Evolutionary conservation across 2,888 invertebrate species (phyloP).

Genomic region (Aporophyla nigra): DNA sequence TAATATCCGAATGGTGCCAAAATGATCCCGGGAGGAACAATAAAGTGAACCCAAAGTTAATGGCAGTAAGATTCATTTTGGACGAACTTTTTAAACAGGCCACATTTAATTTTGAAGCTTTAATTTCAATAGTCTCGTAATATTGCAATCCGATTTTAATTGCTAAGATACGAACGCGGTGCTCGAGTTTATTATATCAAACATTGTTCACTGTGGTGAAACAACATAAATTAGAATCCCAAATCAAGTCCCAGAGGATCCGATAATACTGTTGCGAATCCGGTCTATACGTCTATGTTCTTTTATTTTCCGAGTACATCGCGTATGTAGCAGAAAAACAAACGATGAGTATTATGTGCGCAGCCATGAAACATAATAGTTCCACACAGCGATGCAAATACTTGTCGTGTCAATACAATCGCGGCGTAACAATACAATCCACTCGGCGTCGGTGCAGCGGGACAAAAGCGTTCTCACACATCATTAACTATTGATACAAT

Average conservation of each 20-base stretch:
- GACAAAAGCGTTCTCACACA: slow-evolving; percentile 53
- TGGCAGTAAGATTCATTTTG: slow-evolving; percentile 50
- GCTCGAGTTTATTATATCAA: slow-evolving; percentile 45
- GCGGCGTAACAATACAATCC: slow-evolving; percentile 41
- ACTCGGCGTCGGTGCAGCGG: slow-evolving; percentile 17
- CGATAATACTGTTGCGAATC: not conserved
- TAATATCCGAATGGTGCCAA: slow-evolving; percentile 57
- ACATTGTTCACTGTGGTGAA: slow-evolving; percentile 36
- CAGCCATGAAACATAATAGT: slow-evolving; percentile 19
- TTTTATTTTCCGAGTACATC: not conserved
- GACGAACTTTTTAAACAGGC: slow-evolving; percentile 49
- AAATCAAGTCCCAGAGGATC: slow-evolving; percentile 6
- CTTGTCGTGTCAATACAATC: slow-evolving; percentile 46
- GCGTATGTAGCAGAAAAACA: not conserved
- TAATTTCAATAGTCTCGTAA: slow-evolving; percentile 68
- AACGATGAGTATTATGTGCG: slow-evolving; percentile 7
- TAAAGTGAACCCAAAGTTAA: slow-evolving; percentile 45
- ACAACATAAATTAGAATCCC: slow-evolving; percentile 29
- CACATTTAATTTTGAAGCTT: slow-evolving; percentile 65
- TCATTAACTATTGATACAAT: slow-evolving; percentile 52
- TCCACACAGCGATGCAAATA: slow-evolving; percentile 47
- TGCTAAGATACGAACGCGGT: slow-evolving; percentile 55
- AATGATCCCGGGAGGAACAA: slow-evolving; percentile 30
- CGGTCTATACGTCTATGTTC: not conserved
- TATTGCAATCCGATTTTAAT: slow-evolving; percentile 72